Percentiles rank a stretch among this genome's conserved stretches.
Conservation (phyloP, 2,888 invertebrate genomes). For the Orthosia cruda region DNA sequence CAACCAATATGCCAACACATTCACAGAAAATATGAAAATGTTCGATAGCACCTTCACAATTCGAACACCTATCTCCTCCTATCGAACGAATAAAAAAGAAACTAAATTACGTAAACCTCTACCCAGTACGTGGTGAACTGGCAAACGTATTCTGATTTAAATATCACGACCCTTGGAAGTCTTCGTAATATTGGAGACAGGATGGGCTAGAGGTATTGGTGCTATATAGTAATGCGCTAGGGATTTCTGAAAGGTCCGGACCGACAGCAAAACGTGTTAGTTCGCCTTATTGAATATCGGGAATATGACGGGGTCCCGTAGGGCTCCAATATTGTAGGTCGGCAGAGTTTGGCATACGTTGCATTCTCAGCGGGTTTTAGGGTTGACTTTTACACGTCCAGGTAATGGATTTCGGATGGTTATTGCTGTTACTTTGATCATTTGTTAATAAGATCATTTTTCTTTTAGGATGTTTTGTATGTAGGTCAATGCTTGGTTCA, state of each 20-base stretch:
- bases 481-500: not conserved
- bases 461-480: not conserved
- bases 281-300: conserved; percentile 88
- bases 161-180: conserved; percentile 76
- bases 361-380: conserved; percentile 84
- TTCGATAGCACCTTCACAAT: conserved; percentile 33
- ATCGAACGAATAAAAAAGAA: conserved; percentile 57
- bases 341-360: conserved; percentile 76
- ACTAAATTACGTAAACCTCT: conserved; percentile 65
- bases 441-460: too few species aligned
- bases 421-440: too few species aligned
- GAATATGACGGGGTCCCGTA: conserved; percentile 84
- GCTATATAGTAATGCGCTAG: conserved; percentile 81
- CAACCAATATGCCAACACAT: conserved; percentile 1
- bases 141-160: conserved; percentile 78
- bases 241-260: conserved; percentile 83
- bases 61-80: conserved; percentile 26
- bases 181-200: conserved; percentile 73
- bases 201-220: conserved; percentile 64
- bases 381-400: conserved; percentile 76
- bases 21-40: conserved; percentile 19
- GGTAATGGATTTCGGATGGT: conserved; percentile 80
- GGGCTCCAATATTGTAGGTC: conserved; percentile 80
- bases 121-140: conserved; percentile 60
- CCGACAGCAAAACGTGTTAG: conserved; percentile 86